Base-by-base conservation (phyloP, 2,113 vertebrate genomes). In the Aplodontia rufa region DNA sequence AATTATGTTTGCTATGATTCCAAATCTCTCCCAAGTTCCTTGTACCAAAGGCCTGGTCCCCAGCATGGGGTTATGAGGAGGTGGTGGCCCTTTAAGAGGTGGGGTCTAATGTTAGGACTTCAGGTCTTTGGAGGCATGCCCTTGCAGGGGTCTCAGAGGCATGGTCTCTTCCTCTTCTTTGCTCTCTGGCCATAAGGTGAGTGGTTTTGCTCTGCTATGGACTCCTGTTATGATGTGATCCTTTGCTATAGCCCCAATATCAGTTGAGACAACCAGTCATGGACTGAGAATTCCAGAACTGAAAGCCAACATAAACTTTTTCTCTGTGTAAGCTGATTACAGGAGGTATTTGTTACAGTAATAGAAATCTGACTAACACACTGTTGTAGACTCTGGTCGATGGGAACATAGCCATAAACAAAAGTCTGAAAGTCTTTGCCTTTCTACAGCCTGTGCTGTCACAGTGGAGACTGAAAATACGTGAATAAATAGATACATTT, bases 141-240 rank as follows among this genome's bases (percentile, higher is more conserved):
- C n/a, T 10, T 28, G 28, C 37, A 49, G 9, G 42, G 1, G 20
- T 28, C 6, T 64, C 1, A 22, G 13, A 1, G 13, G 14, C 24
- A 17, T 42, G 5, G 16, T 64, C 20, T 80, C n/a, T 82, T 74
- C 3, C 10, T 71, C 11, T 32, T 49, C 19, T 30, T 49, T 53
- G 24, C 20, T 32, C 12, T 5, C 20, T 64, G 10, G 14, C 35
- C n/a, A 37, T 22, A 10, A 37, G 45, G 17, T 51, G 13, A 28
- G 53, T 11, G 9, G 3, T 49, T 49, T 62, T 37, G 30, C 9
- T 42, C 35, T 76, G 42, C n/a, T 14, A 14, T 5, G 60, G 2
- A 32, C 26, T 55, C 22, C 3, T 6, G 13, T 35, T 1, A 42
- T 8, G 5, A 42, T 12, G 6, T 3, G 8, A 3, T 60, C 6